Conservation (phyloP, 2,797 vertebrate species). For the Enteromius anoplus region DNA sequence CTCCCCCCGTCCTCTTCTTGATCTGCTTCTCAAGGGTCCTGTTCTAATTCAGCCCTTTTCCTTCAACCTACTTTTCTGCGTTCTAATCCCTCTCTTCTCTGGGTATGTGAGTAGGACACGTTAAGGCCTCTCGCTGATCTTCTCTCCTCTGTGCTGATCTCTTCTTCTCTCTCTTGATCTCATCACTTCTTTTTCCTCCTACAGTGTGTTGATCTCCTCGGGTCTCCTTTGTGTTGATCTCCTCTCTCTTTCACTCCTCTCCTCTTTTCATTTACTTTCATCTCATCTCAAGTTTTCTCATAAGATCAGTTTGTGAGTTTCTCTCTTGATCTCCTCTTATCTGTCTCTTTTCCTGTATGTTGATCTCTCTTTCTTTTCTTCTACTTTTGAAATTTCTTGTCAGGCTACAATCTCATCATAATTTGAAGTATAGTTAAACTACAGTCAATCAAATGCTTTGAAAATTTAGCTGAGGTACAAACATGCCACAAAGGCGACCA, state of each 20-base stretch:
- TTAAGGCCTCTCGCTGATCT: conserved; percentile 19
- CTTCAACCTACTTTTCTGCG: conserved; percentile 76
- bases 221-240: conserved; percentile 11
- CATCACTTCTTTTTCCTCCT: neutral
- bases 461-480: neutral
- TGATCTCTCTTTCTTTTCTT: neutral
- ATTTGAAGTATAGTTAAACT: neutral
- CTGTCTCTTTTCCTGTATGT: neutral
- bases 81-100: conserved; percentile 70
- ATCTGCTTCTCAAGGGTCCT: conserved; percentile 79
- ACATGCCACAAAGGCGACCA: neutral
- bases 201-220: neutral
- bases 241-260: neutral
- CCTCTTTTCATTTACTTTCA: neutral
- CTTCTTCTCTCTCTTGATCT: conserved; percentile 11
- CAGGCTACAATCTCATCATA: neutral
- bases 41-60: conserved; percentile 78
- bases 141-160: conserved; percentile 10
- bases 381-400: neutral
- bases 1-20: conserved; percentile 54
- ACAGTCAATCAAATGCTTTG: neutral
- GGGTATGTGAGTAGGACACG: conserved; percentile 63
- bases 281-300: neutral
- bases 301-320: neutral
- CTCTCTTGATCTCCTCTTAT: neutral